Base-by-base conservation (phyloP, 2,888 invertebrate genomes). In the Chrysina gloriosa region DNA sequence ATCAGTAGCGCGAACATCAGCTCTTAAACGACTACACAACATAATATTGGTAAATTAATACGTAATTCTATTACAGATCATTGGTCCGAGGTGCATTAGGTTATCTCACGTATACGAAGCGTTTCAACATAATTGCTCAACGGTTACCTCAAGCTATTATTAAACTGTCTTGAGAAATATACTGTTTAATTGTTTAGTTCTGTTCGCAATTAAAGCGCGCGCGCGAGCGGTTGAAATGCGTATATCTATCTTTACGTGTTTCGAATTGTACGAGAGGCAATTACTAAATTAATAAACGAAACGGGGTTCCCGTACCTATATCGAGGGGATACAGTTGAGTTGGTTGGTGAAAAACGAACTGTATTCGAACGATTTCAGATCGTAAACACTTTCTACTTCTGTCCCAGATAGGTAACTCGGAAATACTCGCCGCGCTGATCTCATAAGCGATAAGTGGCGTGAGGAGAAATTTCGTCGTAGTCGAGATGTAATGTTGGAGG, bases 121-220 rank as follows among this genome's bases (percentile, higher is more conserved):
- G 11, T 48, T 25, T 25, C 11, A 48, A 2, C n/a, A 25, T 48
- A 48, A 48, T 48, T 48, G 25, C 48, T 23, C 27, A 48, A 48
- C 23, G 23, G 48, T 25, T 48, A 47, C 48, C 25, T 48, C n/a
- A 25, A 48, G 48, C 48, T 23, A 48, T 23, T 48, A 48, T 48
- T 48, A 48, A 48, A 23, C 48, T 48, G 48, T 48, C 48, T 48
- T 27, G 48, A 11, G 25, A 25, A 48, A 48, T 48, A 48, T 48
- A 48, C 25, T 48, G 48, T 48, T 48, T 48, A 48, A 48, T 48
- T 48, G 48, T 48, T 48, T 48, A 48, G 21, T 48, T 23, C 48
- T 48, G 25, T 47, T 21, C 11, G n/a, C 25, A 48, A 48, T 48
- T 48, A 11, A 23, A 48, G 2, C 21, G 36, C 23, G 23, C 11